Evolutionary conservation across 2,888 invertebrate genomes (phyloP).

Genomic region (Meiosimyza platycephala): DNA sequence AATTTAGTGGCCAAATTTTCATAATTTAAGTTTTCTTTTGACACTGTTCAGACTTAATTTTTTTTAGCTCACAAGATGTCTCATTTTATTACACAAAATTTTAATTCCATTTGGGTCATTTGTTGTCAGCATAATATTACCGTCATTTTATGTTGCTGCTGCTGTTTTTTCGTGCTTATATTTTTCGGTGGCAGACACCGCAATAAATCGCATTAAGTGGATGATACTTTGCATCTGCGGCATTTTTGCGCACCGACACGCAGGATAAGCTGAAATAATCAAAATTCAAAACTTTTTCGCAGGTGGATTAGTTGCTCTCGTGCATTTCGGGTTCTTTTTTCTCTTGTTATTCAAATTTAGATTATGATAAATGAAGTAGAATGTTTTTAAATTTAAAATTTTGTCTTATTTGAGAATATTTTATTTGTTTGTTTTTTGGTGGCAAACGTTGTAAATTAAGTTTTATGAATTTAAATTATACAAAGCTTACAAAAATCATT

Average conservation of each 20-base stretch:
- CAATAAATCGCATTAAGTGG: slow-evolving; percentile 60
- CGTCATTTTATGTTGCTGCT: neutral
- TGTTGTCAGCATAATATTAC: no score
- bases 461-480: slow-evolving; percentile 36
- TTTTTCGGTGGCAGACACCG: slow-evolving; percentile 7
- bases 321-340: neutral
- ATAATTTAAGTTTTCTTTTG: no score
- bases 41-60: no score
- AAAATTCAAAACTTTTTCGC: slow-evolving; percentile 59
- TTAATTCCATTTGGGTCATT: no score
- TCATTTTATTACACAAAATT: no score
- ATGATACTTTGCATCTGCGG: slow-evolving; percentile 59
- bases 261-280: slow-evolving; percentile 44
- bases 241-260: slow-evolving; percentile 8
- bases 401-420: slow-evolving; percentile 19
- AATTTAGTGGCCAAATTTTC: no score
- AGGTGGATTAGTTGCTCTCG: slow-evolving; percentile 47
- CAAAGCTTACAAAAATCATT: no score
- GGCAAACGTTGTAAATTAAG: slow-evolving; percentile 56
- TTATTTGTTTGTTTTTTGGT: slow-evolving; percentile 22
- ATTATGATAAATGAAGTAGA: slow-evolving; percentile 20
- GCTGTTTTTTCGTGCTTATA: slow-evolving; percentile 1
- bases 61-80: no score
- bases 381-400: no score
- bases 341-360: slow-evolving; percentile 1